Evolutionary conservation across 2,888 invertebrate species (phyloP).

Genomic region (Lacanobia wlatinum): DNA sequence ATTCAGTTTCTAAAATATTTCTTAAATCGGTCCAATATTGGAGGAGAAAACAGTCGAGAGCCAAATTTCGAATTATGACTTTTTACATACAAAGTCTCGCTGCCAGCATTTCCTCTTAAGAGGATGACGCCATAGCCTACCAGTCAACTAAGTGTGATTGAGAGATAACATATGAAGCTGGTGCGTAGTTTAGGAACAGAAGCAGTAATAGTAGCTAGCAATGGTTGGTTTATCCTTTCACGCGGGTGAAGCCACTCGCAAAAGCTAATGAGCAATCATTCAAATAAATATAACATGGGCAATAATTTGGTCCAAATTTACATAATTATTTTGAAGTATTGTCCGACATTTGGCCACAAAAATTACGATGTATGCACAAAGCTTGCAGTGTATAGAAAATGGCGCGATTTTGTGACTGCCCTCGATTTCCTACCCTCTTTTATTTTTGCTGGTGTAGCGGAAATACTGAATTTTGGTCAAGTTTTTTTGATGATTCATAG

Average conservation of each 20-base stretch:
- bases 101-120: no score
- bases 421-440: constrained; percentile 41
- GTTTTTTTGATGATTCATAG: constrained; percentile 14
- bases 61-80: no score
- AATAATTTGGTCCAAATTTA: constrained; percentile 53
- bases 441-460: constrained; percentile 21
- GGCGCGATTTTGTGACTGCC: constrained; percentile 54
- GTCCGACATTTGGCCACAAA: constrained; percentile 26
- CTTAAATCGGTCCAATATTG: no score
- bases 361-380: constrained; percentile 44
- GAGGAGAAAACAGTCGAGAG: no score
- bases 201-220: no score
- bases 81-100: no score
- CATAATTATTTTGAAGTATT: constrained; percentile 34
- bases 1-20: no score
- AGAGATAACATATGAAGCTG: no score
- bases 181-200: no score
- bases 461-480: constrained; percentile 38
- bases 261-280: background rate
- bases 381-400: constrained; percentile 51
- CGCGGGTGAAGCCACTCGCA: background rate
- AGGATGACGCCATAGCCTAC: no score
- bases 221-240: no score
- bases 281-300: constrained; percentile 21
- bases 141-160: no score